Evolutionary conservation across 1,140 invertebrate species (phyloP).

Genomic region (Marisa cornuarietis): DNA sequence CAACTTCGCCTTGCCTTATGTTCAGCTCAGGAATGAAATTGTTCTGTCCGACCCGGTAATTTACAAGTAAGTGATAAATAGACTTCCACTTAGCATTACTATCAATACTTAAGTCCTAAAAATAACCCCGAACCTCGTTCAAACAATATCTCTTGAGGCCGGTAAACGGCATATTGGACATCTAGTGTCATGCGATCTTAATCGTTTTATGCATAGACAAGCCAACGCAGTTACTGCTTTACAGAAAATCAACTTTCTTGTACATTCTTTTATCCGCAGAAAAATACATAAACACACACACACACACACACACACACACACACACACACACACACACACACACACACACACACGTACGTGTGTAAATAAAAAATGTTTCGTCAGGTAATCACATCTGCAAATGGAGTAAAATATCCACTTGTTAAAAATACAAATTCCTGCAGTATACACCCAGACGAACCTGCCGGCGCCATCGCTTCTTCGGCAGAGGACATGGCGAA

Average conservation of each 20-base stretch:
- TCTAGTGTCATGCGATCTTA: too few species aligned
- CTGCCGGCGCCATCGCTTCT: constrained; percentile 29
- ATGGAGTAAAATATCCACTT: not conserved
- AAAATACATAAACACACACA: not conserved
- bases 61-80: constrained; percentile 10
- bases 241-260: too few species aligned
- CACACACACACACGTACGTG: too few species aligned
- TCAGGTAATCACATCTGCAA: not conserved
- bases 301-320: not conserved
- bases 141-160: too few species aligned
- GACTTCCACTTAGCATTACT: not conserved
- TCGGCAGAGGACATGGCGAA: constrained; percentile 7
- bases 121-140: too few species aligned
- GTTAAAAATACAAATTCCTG: not conserved
- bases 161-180: too few species aligned
- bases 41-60: not conserved
- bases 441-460: constrained; percentile 30
- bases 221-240: too few species aligned
- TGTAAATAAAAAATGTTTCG: too few species aligned
- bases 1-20: constrained; percentile 21
- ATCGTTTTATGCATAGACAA: too few species aligned
- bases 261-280: not conserved
- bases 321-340: not conserved
- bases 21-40: not conserved
- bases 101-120: not conserved